A percentile compares a stretch with the other conserved stretches of the same genome.
phyloP scores from a whole-genome alignment of 2,888 invertebrate genomes.

The Cantharis rustica region DNA sequence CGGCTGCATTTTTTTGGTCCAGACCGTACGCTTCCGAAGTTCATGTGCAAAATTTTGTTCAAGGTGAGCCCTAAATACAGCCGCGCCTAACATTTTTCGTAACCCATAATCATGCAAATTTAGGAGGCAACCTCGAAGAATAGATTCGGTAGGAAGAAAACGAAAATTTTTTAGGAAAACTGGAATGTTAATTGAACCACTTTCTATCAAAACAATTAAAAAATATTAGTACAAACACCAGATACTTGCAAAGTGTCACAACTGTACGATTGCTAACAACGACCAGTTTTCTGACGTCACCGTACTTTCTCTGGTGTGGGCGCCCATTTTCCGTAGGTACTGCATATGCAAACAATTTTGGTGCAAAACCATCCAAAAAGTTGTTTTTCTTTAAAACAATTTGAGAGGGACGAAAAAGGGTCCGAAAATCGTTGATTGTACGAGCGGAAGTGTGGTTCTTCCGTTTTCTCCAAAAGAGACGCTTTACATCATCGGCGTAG shows the following conservation, averaged over 20 bases:
- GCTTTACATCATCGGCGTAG: slow-evolving; percentile 23
- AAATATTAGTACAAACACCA: not conserved
- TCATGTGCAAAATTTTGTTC: not conserved
- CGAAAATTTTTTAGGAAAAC: not conserved
- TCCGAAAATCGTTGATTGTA: not conserved
- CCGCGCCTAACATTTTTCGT: not conserved
- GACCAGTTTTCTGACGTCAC: slow-evolving; percentile 30
- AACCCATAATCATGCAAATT: not conserved
- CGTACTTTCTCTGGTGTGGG: slow-evolving; percentile 31
- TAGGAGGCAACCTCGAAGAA: not conserved
- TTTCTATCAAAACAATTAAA: not conserved
- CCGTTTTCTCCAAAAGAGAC: slow-evolving; percentile 14
- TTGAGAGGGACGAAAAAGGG: not conserved
- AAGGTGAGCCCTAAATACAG: not conserved
- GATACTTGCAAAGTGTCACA: not conserved
- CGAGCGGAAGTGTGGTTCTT: slow-evolving; percentile 14
- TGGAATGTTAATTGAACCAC: not conserved
- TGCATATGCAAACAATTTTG: not conserved
- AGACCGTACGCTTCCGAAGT: not conserved
- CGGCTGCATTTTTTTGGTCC: not conserved
- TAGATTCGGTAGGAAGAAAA: not conserved
- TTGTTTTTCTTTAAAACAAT: not conserved
- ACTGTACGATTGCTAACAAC: not conserved
- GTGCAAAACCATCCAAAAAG: not conserved
- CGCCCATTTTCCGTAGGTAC: not conserved